Base-by-base conservation (phyloP, 2,888 invertebrate species). In the Agonopterix heracliana region DNA sequence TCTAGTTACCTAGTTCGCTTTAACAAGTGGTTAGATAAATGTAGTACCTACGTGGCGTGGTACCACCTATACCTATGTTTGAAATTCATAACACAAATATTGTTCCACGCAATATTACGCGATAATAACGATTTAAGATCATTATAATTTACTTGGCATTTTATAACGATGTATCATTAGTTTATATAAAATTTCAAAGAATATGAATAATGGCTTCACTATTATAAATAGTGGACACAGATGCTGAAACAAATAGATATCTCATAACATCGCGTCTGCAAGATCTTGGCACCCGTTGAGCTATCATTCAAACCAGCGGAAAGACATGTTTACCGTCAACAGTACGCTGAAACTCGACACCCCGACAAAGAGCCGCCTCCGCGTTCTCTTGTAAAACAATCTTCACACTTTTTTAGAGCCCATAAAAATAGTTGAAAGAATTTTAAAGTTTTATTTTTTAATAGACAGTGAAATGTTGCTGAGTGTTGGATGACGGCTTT, bases 401-500 rank as follows among this genome's bases (percentile, higher is more conserved):
- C 84, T 82, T 79, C 78, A 86, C 84, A 83, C 75, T 85, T 85
- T 85, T 87, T 86, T 86, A 85, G 69, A 74, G 77, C 77, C 67
- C 79, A 83, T 88, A 86, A 88, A 88, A 88, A 88, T 87, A 87
- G 87, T 86, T 84, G 70, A 87, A 86, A 87, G 85, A 80, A 79
- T 81, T 79, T 81, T 72, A 66, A 63, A 49, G 70, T 74, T 78
- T 66, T 71, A 76, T 80, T 73, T 82, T 84, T 81, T 82, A 82
- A 85, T 84, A 86, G 85, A 85, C 86, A 82, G 79, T 87, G 87
- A 87, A 87, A 86, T 87, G 88, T 88, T 82, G 78, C 88, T 81
- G 85, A 84, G 81, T 80, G 80, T 81, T 81, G 66, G 79, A 76
- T 85, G 87, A 86, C 87, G 83, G 86, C 87, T 87, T 88, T 87